Conservation (phyloP, 2,888 invertebrate genomes). For the Oligia fasciuncula region DNA sequence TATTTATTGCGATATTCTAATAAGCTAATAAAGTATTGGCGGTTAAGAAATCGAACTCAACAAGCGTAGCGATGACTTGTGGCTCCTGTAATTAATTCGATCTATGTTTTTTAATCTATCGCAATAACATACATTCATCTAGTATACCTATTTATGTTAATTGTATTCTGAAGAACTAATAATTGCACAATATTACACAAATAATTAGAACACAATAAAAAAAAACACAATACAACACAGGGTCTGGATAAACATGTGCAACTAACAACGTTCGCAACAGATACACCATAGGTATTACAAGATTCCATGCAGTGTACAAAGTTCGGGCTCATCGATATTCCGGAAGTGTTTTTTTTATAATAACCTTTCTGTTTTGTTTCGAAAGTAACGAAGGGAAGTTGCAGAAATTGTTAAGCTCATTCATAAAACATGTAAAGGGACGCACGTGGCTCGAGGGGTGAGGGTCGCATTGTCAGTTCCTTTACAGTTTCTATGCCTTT, state of each 20-base stretch:
- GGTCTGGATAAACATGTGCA: not conserved
- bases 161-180: not conserved
- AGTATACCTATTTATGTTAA: not conserved
- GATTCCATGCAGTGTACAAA: constrained; percentile 6
- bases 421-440: constrained; percentile 83
- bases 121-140: not conserved
- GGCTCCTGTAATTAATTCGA: not conserved
- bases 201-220: not conserved
- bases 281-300: not conserved
- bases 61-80: not conserved
- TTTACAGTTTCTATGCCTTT: constrained; percentile 65
- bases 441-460: constrained; percentile 77
- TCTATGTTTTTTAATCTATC: not conserved
- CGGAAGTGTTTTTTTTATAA: constrained; percentile 69
- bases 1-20: not conserved
- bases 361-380: constrained; percentile 73
- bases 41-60: constrained; percentile 1
- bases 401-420: constrained; percentile 79
- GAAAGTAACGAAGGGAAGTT: constrained; percentile 77
- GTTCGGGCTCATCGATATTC: constrained; percentile 73
- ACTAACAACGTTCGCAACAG: not conserved
- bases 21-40: not conserved
- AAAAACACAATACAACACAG: not conserved
- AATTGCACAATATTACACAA: not conserved
- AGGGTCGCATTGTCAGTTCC: constrained; percentile 72